These are phyloP conservation scores for Ormia ochracea DNA, from an alignment of 2,888 invertebrate species.

Conservation along the genomic window DNA sequence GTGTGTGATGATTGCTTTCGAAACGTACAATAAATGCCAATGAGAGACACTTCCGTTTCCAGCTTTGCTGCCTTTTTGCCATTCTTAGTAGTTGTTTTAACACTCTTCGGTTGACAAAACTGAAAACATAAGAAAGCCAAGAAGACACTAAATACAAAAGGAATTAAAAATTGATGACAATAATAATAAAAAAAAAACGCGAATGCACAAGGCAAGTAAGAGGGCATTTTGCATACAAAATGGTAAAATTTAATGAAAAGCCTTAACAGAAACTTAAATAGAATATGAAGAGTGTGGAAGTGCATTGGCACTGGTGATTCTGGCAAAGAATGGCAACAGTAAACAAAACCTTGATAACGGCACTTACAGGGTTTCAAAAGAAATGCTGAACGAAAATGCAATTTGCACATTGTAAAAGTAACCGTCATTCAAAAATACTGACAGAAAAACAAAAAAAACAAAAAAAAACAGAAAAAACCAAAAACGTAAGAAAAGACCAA, in stretches of 20 bases:
- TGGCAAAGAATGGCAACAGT: slow-evolving; percentile 25
- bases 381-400: slow-evolving; percentile 43
- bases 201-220: background rate
- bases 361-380: slow-evolving; percentile 59
- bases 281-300: background rate
- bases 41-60: slow-evolving; percentile 50
- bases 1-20: slow-evolving; percentile 43
- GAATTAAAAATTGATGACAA: background rate
- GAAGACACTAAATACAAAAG: background rate
- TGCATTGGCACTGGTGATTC: slow-evolving; percentile 16
- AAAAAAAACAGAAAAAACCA: background rate
- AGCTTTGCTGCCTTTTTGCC: background rate
- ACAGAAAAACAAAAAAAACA: background rate
- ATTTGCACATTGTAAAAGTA: slow-evolving; percentile 51
- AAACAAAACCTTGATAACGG: slow-evolving; percentile 60
- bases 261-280: background rate
- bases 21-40: slow-evolving; percentile 48
- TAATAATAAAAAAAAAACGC: background rate
- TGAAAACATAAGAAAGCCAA: slow-evolving; percentile 32
- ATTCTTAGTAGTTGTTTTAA: slow-evolving; percentile 13
- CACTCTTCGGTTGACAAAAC: slow-evolving; percentile 5
- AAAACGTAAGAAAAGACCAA: slow-evolving; percentile 24
- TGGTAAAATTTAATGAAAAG: slow-evolving; percentile 14
- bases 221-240: slow-evolving; percentile 34
- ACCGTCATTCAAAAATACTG: slow-evolving; percentile 51